Evolutionary conservation across 2,888 invertebrate genomes (phyloP), one percentile per base, ranked within the genome.

Genomic region (Trachelus stipa): DNA sequence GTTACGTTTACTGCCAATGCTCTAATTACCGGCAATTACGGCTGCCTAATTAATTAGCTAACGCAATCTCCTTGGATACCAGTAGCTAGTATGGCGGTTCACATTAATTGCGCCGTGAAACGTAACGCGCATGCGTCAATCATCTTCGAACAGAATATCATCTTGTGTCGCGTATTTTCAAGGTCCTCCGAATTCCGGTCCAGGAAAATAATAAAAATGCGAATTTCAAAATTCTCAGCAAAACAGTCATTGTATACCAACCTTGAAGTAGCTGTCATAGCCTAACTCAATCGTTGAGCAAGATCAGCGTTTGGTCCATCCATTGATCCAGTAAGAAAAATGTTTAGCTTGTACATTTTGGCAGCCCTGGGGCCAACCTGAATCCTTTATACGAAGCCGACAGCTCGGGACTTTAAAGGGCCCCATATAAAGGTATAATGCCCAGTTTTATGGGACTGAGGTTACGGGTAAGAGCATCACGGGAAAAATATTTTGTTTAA

Each of bases 11-110:
- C 83, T 81, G 83, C 83, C 87, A 82, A 86, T 86, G 87, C 85
- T 88, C 87, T 89, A 89, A 89, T 89, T 89, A 88, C 86, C 86
- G 85, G 87, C 87, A 88, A 89, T 89, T 89, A 88, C 87, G 88
- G 84, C 86, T 86, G 86, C 88, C 88, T 89, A 88, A 89, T 89
- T 87, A 88, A 89, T 89, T 89, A 89, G 83, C 85, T 85, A 88
- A 88, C 87, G 87, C 86, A 87, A 88, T 88, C 86, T 86, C 83
- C 84, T 85, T 82, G 85, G 84, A 84, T 85, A 83, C 83, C 84
- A 83, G 84, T 83, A 84, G 82, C 56, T 23, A 23, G 56, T 23
- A 56, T 1, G 56, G 23, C 1, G 56, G 23, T 6, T 56, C 56
- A 56, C 56, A 9, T 81, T 87, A 88, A 88, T 88, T 88, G 85